Conservation (phyloP, 2,113 vertebrate genomes). For the Helogale parvula region DNA sequence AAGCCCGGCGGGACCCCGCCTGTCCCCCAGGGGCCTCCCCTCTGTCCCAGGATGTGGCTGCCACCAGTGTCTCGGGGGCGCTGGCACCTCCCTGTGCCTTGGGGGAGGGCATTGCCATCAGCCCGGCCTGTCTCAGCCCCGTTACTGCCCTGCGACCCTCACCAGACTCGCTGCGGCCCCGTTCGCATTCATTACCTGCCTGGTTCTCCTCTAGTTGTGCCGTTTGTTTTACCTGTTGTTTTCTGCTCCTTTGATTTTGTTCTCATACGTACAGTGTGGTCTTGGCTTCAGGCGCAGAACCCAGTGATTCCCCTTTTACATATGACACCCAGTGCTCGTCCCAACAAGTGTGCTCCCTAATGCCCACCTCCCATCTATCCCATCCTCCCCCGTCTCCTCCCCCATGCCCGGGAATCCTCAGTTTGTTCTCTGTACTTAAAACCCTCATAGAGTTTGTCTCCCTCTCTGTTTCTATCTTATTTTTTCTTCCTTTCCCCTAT, state of each 20-base stretch:
- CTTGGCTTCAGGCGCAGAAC: too few species aligned
- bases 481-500: too few species aligned
- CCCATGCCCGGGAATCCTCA: too few species aligned
- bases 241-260: background rate
- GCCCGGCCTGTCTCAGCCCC: background rate
- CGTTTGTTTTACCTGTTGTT: background rate
- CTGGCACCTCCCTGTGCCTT: background rate
- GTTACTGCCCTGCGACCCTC: background rate
- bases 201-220: fast-evolving
- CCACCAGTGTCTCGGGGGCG: fast-evolving
- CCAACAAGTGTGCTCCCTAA: too few species aligned
- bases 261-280: too few species aligned
- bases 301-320: too few species aligned
- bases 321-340: too few species aligned
- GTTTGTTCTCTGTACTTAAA: too few species aligned
- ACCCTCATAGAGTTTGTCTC: too few species aligned
- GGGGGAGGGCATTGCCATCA: fast-evolving
- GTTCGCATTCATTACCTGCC: fast-evolving
- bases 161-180: fast-evolving
- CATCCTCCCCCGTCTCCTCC: too few species aligned
- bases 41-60: fast-evolving
- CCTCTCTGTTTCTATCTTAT: too few species aligned
- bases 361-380: too few species aligned
- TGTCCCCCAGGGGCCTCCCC: fast-evolving
- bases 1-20: slow-evolving; percentile 70